Base-by-base conservation (phyloP, 2,888 invertebrate species). In the Aporophyla lueneburgensis region DNA sequence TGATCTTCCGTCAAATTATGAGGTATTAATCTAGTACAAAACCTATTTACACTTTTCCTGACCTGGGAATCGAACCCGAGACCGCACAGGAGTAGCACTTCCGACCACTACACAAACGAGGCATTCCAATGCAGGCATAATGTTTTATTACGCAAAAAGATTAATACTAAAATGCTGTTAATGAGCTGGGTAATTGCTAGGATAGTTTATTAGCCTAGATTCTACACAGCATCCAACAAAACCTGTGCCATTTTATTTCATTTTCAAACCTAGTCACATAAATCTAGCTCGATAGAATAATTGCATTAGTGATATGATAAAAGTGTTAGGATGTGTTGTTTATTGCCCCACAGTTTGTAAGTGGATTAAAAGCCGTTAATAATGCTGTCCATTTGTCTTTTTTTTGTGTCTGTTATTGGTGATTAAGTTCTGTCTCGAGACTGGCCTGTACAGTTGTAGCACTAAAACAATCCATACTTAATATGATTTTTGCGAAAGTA, bases 241-340 rank as follows among this genome's bases (percentile, higher is more conserved):
- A 65, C 80, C 75, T 21, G 62, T 56, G 49, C 27, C 49, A 74
- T 71, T 77, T 80, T 86, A 80, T 83, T 86, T 83, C 83, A 51
- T 71, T 46, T 53, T 40, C 14, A 56, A 71, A 53, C 58, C 74
- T 21, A 69, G 53, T 68, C 43, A 51, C 51, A 80, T 86, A 83
- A 78, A 86, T 83, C 69, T 63, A 56, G 65, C 58, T 70, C 58
- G 74, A 81, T 81, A 75, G 51, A 78, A 86, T 81, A 83, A 86
- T 80, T 80, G 72, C 62, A 40, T 54, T 49, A 51, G 83, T 72
- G 80, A 75, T 85, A 77, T 72, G 80, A 75, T 85, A 77, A 71
- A 85, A 77, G 51, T 80, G 79, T 74, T 74, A 59, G 54, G 59
- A 62, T 67, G n/a, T 51, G 65, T 75, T 74, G n/a, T 79, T 83